Conservation (phyloP, 2,113 vertebrate genomes). For the Pangasianodon hypophthalmus region DNA sequence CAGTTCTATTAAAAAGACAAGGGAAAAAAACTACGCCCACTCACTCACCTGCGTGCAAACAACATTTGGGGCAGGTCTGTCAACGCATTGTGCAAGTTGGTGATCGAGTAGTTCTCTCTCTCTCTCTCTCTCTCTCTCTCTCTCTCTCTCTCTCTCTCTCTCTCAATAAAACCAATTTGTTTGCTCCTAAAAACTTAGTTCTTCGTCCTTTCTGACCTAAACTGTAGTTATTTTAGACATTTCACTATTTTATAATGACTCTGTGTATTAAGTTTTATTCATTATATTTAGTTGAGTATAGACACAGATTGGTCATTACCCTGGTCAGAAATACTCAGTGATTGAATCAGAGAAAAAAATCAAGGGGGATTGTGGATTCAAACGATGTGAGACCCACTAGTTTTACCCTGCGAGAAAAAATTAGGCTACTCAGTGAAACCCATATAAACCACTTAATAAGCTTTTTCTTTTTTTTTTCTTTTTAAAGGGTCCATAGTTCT, state of each 20-base stretch:
- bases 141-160: not conserved
- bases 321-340: not conserved
- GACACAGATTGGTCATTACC: not conserved
- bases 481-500: not conserved
- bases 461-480: not conserved
- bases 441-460: not conserved
- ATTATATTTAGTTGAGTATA: not conserved
- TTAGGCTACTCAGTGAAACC: not conserved
- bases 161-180: not conserved
- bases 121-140: not conserved
- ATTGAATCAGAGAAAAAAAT: not conserved
- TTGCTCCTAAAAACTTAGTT: not conserved
- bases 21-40: constrained; percentile 56
- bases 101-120: constrained; percentile 23
- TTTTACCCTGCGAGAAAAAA: not conserved
- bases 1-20: constrained; percentile 44
- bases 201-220: not conserved
- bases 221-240: not conserved
- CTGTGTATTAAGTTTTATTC: not conserved
- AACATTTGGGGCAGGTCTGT: constrained; percentile 47
- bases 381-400: not conserved
- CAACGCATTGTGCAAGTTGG: constrained; percentile 49
- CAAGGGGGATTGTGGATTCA: not conserved
- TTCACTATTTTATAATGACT: not conserved
- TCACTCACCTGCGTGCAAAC: constrained; percentile 61